Evolutionary conservation across 2,797 vertebrate genomes (phyloP).

Genomic region (Tokudaia tokunoshimensis): DNA sequence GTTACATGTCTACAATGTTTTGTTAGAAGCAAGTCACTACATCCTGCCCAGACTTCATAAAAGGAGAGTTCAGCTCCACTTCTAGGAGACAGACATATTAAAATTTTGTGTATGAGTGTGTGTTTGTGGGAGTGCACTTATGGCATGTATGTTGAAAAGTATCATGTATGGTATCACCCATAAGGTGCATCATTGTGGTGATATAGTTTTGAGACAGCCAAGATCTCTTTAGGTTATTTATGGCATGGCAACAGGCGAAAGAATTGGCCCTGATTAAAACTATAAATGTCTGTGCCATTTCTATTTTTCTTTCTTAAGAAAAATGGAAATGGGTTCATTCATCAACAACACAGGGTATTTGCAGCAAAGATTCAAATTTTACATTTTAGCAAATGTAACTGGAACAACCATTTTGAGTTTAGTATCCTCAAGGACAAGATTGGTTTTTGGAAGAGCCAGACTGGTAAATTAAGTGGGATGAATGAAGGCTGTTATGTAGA

Average conservation of each 20-base stretch:
- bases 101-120: background rate
- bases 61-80: background rate
- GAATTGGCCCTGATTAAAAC: background rate
- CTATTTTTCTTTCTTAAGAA: background rate
- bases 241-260: background rate
- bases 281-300: background rate
- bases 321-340: conserved; percentile 13
- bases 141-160: background rate
- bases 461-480: background rate
- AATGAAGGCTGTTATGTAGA: background rate
- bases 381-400: background rate
- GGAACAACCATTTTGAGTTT: conserved; percentile 4
- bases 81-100: background rate
- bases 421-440: background rate
- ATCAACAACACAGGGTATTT: background rate
- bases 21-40: background rate
- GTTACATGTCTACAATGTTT: background rate
- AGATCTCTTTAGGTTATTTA: background rate
- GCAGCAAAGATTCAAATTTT: background rate
- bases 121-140: too few relatives aligned
- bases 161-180: background rate
- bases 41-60: background rate
- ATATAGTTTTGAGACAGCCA: background rate
- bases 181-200: background rate
- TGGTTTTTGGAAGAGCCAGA: background rate